phyloP scores from a whole-genome alignment of 2,113 vertebrate genomes.

The Marmota flaviventris region DNA sequence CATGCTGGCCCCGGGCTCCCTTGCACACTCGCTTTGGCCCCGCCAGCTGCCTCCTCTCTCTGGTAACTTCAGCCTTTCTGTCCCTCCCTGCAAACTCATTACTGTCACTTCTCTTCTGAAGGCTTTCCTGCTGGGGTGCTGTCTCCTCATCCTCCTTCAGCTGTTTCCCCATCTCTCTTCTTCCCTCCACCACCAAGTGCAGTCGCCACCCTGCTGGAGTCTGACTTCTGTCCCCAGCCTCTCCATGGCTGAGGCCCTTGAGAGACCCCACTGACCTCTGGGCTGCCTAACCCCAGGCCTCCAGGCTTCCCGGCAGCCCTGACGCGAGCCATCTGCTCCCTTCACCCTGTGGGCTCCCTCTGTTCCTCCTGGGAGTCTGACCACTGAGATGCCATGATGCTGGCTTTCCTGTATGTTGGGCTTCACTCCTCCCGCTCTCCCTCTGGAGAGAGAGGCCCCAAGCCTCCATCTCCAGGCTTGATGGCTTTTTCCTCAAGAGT shows the following conservation, averaged over 20 bases:
- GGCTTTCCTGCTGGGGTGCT: fast-evolving
- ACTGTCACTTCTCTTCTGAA: background rate
- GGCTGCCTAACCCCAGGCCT: background rate
- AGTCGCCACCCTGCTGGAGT: background rate
- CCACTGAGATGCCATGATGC: background rate
- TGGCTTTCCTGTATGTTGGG: background rate
- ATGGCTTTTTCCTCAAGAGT: background rate
- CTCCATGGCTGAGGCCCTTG: background rate
- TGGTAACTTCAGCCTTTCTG: background rate
- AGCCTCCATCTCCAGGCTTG: background rate
- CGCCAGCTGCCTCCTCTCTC: background rate
- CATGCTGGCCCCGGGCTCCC: background rate
- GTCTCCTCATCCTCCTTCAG: background rate
- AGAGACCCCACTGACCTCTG: background rate
- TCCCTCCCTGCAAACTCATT: background rate
- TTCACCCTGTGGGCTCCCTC: too few species aligned
- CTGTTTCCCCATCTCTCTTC: fast-evolving
- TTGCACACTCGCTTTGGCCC: background rate
- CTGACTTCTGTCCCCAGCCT: background rate
- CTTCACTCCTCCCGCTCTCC: background rate
- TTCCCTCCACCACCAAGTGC: fast-evolving
- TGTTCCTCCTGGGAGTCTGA: background rate
- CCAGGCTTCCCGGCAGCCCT: background rate
- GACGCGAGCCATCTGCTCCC: background rate
- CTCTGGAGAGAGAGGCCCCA: background rate